Percentiles rank a stretch among this genome's conserved stretches.
Conservation (phyloP, 1,140 invertebrate genomes). For the Drosophila mojavensis region DNA sequence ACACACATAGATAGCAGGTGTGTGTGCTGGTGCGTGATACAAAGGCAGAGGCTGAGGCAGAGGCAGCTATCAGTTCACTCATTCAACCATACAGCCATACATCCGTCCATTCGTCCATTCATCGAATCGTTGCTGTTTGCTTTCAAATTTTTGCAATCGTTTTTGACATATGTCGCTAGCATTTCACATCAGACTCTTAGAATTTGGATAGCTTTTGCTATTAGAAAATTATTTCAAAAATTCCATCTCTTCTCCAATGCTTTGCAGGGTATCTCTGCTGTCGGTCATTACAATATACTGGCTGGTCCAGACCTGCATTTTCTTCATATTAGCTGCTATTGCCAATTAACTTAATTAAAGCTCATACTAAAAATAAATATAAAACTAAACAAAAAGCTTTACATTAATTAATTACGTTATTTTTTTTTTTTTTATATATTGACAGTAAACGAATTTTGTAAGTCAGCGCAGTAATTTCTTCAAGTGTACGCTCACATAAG, state of each 20-base stretch:
- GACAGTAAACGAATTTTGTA: too few species aligned
- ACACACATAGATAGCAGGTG: background rate
- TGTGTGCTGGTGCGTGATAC: constrained; percentile 1
- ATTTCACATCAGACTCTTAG: background rate
- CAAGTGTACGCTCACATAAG: too few species aligned
- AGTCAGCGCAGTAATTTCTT: too few species aligned
- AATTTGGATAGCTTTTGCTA: background rate
- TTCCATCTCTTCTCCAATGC: too few species aligned
- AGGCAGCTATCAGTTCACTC: constrained; percentile 20
- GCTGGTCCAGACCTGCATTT: background rate
- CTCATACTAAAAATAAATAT: too few species aligned
- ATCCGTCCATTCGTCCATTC: constrained; percentile 12
- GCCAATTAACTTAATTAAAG: too few species aligned
- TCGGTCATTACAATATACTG: background rate
- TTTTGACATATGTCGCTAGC: background rate
- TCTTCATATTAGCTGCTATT: constrained; percentile 62
- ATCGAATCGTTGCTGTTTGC: constrained; percentile 15
- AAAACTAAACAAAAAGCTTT: too few species aligned
- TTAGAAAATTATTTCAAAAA: background rate
- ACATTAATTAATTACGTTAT: too few species aligned
- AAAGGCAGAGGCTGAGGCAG: constrained; percentile 20
- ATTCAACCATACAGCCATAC: constrained; percentile 13
- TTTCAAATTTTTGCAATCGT: background rate
- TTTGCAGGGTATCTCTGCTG: constrained; percentile 19
- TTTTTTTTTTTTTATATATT: too few species aligned